phyloP scores from a whole-genome alignment of 1,140 invertebrate genomes.

The Myzus persicae region DNA sequence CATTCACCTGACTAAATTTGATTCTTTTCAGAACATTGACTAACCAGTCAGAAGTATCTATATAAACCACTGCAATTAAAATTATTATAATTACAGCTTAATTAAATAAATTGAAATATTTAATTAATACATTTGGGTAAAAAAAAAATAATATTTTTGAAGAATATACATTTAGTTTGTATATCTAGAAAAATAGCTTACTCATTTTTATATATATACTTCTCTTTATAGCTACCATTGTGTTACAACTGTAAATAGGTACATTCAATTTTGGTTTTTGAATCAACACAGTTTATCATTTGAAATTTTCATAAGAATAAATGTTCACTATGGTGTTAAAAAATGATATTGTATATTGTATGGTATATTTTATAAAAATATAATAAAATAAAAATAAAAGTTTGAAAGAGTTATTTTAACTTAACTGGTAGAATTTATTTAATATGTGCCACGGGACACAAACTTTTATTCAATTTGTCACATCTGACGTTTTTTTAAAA shows the following conservation, averaged over 20 bases:
- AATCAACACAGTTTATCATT: not conserved
- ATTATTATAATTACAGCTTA: no score
- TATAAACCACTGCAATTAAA: no score
- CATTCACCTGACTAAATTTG: no score
- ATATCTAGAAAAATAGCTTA: not conserved
- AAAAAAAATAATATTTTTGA: no score
- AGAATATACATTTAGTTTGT: not conserved
- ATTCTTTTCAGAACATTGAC: no score
- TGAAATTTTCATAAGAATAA: not conserved
- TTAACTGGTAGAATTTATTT: not conserved
- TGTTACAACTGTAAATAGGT: not conserved
- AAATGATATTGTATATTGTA: not conserved
- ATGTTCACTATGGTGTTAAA: not conserved
- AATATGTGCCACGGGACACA: slow-evolving; percentile 12
- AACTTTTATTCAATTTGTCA: slow-evolving; percentile 20
- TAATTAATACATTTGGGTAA: no score
- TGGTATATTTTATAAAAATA: slow-evolving; percentile 18
- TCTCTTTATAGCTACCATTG: not conserved
- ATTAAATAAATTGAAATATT: no score
- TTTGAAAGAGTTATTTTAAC: not conserved
- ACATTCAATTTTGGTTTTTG: not conserved
- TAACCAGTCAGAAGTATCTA: no score
- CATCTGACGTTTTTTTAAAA: not conserved
- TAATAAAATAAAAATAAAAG: not conserved
- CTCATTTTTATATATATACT: no score